Evolutionary conservation across 1,140 invertebrate species (phyloP).

Genomic region (Aphis craccivora): DNA sequence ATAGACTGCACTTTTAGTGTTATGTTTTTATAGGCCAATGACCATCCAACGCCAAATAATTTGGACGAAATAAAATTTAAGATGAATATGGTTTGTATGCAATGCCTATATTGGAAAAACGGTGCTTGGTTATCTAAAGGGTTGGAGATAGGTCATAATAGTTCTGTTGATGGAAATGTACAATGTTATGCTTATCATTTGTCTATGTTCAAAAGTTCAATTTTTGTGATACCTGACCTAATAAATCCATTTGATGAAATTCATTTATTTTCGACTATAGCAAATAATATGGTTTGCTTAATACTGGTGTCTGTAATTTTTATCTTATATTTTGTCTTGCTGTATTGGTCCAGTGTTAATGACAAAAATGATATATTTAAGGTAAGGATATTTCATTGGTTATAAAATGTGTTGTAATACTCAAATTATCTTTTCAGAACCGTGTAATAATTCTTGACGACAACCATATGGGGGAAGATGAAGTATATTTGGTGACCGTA

Average conservation of each 20-base stretch:
- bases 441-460: conserved; percentile 59
- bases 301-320: conserved; percentile 43
- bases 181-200: conserved; percentile 43
- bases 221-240: conserved; percentile 35
- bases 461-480: conserved; percentile 58
- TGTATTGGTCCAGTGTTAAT: conserved; percentile 25
- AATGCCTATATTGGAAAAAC: background rate
- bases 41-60: background rate
- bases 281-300: conserved; percentile 56
- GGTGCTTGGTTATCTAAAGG: background rate
- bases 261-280: conserved; percentile 52
- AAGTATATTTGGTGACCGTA: conserved; percentile 58
- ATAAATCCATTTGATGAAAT: conserved; percentile 58
- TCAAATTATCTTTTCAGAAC: background rate
- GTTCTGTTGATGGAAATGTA: background rate
- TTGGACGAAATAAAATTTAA: background rate
- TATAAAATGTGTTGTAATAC: background rate
- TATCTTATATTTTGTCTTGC: background rate
- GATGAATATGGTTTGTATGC: background rate
- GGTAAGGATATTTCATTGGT: background rate
- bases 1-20: background rate
- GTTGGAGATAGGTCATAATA: background rate
- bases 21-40: background rate
- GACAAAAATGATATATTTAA: background rate
- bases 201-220: conserved; percentile 39